Conservation (phyloP, 1,140 invertebrate species). For the Pygmarrhopalites habei region DNA sequence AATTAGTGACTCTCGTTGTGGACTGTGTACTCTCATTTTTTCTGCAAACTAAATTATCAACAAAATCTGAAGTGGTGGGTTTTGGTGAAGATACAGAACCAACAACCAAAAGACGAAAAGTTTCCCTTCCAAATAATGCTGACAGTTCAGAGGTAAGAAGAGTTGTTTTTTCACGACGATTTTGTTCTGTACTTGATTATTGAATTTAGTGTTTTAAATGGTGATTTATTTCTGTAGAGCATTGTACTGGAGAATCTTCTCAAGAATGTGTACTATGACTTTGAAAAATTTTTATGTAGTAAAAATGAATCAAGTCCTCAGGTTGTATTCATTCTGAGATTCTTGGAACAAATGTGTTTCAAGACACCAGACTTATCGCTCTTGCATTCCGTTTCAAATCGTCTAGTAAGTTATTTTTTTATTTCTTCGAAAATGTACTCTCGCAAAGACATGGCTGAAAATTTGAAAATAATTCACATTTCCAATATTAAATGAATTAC, state of each 20-base stretch:
- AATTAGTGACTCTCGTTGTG: conserved; percentile 26
- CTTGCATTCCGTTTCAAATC: conserved; percentile 20
- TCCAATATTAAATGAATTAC: neutral
- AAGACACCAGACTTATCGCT: conserved; percentile 26
- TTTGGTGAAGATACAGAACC: conserved; percentile 24
- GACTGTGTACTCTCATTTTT: conserved; percentile 27
- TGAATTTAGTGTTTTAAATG: neutral
- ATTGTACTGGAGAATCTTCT: conserved; percentile 16
- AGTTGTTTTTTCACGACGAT: neutral
- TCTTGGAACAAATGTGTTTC: conserved; percentile 27
- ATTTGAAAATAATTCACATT: neutral
- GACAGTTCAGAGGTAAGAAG: neutral
- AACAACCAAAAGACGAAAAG: conserved; percentile 21
- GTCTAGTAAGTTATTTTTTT: conserved; percentile 18
- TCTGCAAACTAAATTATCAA: conserved; percentile 17
- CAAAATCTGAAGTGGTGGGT: conserved; percentile 15
- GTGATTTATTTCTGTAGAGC: neutral
- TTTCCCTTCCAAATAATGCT: neutral
- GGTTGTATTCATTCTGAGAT: conserved; percentile 22
- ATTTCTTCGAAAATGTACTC: neutral
- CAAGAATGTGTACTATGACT: conserved; percentile 28
- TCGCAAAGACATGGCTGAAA: neutral
- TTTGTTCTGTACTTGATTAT: neutral
- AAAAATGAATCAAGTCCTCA: conserved; percentile 19
- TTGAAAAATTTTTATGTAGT: conserved; percentile 16